A percentile compares a stretch with the other conserved stretches of the same genome.
These are phyloP conservation scores for Epinephelus cyanopodus DNA, from an alignment of 2,113 vertebrate genomes.

Conservation along the genomic window DNA sequence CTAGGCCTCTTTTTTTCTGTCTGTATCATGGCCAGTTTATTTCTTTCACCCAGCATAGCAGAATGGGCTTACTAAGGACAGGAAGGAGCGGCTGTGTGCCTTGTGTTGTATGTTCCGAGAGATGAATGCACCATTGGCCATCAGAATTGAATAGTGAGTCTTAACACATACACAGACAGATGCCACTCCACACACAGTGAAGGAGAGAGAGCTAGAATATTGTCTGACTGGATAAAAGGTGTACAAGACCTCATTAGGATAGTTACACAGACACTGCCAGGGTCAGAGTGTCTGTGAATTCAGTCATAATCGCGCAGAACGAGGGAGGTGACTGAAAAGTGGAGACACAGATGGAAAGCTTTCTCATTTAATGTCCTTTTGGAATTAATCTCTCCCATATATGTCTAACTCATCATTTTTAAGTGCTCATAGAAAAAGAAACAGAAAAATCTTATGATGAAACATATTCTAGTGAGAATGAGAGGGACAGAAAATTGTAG, in stretches of 20 bases:
- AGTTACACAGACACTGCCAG: constrained; percentile 17
- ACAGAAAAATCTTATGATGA: background rate
- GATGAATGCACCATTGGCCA: constrained; percentile 16
- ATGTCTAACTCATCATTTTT: background rate
- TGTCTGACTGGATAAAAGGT: constrained; percentile 37
- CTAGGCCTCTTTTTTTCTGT: background rate
- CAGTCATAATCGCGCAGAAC: constrained; percentile 28
- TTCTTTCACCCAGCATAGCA: constrained; percentile 29
- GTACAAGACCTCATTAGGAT: constrained; percentile 50
- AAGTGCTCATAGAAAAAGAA: background rate
- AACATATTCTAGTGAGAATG: background rate
- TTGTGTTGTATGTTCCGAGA: background rate
- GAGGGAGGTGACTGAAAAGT: constrained; percentile 20
- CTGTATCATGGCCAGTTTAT: constrained; percentile 37
- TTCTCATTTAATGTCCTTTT: constrained; percentile 4
- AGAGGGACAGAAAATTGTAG: background rate
- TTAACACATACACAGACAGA: constrained; percentile 9
- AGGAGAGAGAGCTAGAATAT: background rate
- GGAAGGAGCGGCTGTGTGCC: background rate
- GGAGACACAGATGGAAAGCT: constrained; percentile 19
- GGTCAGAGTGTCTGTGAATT: constrained; percentile 35
- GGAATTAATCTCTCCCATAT: background rate
- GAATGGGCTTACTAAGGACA: background rate
- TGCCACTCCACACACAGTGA: constrained; percentile 2
- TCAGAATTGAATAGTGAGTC: constrained; percentile 34